Conservation (phyloP, 2,888 invertebrate genomes). For the Melanotus villosus region DNA sequence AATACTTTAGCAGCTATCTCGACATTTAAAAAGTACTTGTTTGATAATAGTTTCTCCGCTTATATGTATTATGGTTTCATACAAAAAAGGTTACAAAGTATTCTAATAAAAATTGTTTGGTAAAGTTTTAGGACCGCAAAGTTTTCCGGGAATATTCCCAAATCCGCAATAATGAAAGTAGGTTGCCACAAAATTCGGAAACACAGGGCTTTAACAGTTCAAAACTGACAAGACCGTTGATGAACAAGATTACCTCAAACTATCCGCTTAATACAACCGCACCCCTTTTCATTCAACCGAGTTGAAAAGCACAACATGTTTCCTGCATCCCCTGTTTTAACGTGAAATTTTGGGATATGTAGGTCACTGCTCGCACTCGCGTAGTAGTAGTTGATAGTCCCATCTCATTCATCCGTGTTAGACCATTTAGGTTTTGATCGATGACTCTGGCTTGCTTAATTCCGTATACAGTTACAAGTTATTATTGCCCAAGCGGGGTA, state of each 20-base stretch:
- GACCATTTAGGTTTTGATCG: conserved; percentile 25
- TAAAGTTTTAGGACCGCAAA: too few species aligned
- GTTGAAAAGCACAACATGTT: conserved; percentile 13
- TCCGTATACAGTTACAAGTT: conserved; percentile 1
- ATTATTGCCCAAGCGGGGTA: neutral
- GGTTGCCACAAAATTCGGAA: neutral
- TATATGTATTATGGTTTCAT: too few species aligned
- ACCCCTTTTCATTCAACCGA: conserved; percentile 12
- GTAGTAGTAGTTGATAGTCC: conserved; percentile 19
- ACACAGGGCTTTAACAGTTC: neutral
- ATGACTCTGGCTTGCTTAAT: conserved; percentile 7
- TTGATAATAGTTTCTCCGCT: too few species aligned
- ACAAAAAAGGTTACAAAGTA: too few species aligned
- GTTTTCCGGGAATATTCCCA: too few species aligned
- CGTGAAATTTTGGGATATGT: conserved; percentile 17
- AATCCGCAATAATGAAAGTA: neutral
- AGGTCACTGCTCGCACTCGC: conserved; percentile 21
- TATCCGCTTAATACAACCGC: conserved; percentile 11
- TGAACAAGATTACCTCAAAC: conserved; percentile 5
- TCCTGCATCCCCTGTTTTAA: neutral
- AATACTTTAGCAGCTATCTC: too few species aligned
- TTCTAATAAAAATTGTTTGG: too few species aligned
- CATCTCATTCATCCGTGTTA: conserved; percentile 15
- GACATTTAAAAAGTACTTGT: too few species aligned
- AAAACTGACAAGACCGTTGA: conserved; percentile 3